Evolutionary conservation across 2,797 vertebrate species (phyloP), one percentile per base, ranked within the genome.

Genomic region (Anniella stebbinsi): DNA sequence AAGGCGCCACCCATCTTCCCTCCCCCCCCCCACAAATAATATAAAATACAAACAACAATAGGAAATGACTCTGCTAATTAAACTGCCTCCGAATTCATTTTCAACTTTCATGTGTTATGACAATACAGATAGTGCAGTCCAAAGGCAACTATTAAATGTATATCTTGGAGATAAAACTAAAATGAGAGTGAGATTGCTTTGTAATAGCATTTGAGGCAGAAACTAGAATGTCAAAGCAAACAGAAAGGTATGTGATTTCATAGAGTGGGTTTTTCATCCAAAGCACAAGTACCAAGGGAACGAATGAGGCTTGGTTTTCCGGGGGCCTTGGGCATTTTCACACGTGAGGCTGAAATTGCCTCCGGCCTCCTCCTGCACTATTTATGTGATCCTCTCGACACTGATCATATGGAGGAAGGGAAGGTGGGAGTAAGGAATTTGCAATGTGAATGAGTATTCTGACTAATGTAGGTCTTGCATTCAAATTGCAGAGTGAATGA

Each of bases 1-100:
- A 80, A 91, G 92, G 86, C 84, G 25, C 89, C 72, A 25, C 36
- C 36, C 48, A n/a, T 38, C 66, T 23, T 33, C 10, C 33, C 21
- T 57, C n/a, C n/a, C n/a, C n/a, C n/a, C n/a, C n/a, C n/a, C n/a
- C n/a, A n/a, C 60, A 86, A 81, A 67, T 86, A 94, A 90, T 73
- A 88, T 85, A 81, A 88, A 89, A 78, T 60, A 87, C 63, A 91
- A 92, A 93, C 95, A 92, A 93, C 70, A 48, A 72, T 72, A 80
- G 73, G 80, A 82, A 93, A 92, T 67, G 92, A 92, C 90, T 92
- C 93, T 84, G 91, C 93, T 97, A 94, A 96, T 95, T 95, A 95
- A 96, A 95, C 81, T 83, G 30, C 89, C 93, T 92, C 90, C 28
- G 87, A 90, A 95, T 89, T 86, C 69, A 80, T 94, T 91, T 90